Percentiles rank a stretch among this genome's conserved stretches.
Conservation (phyloP, 2,888 invertebrate genomes). For the Himalopsyche kuldschensis region DNA sequence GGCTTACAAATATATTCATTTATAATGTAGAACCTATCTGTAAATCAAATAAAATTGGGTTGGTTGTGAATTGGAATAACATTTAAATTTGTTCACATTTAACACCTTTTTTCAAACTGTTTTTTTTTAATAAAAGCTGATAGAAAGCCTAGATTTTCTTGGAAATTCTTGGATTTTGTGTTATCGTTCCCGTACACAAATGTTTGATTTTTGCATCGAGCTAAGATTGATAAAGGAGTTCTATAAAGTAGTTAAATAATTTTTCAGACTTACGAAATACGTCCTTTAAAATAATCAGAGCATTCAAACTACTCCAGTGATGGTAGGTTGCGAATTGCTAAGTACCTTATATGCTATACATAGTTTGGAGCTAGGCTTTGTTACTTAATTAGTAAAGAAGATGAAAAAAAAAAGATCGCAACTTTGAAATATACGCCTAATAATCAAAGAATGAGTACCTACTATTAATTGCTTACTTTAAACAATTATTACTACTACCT, state of each 20-base stretch:
- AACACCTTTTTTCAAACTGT: too few relatives aligned
- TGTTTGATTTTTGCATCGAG: background rate
- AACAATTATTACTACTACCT: conserved; percentile 30
- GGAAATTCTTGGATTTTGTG: background rate
- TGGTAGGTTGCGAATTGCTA: background rate
- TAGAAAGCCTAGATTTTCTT: too few relatives aligned
- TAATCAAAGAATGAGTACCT: conserved; percentile 31
- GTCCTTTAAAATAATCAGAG: conserved; percentile 34
- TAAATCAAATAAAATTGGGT: too few relatives aligned
- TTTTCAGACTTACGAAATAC: conserved; percentile 39
- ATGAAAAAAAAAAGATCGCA: conserved; percentile 17
- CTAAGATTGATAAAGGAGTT: background rate
- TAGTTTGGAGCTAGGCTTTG: conserved; percentile 37
- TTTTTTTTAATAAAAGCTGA: too few relatives aligned
- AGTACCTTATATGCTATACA: conserved; percentile 31
- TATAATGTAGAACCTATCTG: too few relatives aligned
- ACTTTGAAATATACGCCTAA: conserved; percentile 17
- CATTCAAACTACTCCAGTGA: conserved; percentile 8
- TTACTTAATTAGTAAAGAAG: conserved; percentile 10
- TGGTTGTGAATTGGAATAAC: too few relatives aligned
- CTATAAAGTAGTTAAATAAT: conserved; percentile 33
- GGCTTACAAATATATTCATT: too few relatives aligned
- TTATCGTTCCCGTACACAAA: background rate
- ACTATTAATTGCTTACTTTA: conserved; percentile 26
- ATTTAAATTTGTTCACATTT: too few relatives aligned